phyloP scores from a whole-genome alignment of 2,797 vertebrate genomes.

The Phyllotis vaccarum region DNA sequence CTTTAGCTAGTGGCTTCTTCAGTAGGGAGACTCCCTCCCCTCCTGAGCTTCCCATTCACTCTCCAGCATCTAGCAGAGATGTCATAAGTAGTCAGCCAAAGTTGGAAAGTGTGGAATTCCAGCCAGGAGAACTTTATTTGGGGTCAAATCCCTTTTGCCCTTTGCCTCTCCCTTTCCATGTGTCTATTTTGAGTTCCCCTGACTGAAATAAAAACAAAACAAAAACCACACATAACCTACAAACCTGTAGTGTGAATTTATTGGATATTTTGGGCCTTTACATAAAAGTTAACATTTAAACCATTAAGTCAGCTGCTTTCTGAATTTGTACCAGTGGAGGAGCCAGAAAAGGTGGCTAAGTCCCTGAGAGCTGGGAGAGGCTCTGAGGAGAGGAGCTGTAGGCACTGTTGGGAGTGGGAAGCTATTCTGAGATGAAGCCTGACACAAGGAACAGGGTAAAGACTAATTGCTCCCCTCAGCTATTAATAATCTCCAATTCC shows the following conservation, averaged over 20 bases:
- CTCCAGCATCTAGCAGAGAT: background rate
- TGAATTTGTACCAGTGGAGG: background rate
- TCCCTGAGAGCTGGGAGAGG: background rate
- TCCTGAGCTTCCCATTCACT: background rate
- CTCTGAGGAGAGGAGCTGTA: background rate
- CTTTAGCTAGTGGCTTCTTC: background rate
- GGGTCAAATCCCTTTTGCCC: background rate
- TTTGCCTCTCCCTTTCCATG: background rate
- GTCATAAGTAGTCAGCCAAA: background rate
- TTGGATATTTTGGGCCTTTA: background rate
- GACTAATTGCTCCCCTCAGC: slow-evolving; percentile 16
- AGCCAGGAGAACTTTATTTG: background rate
- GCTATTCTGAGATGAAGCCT: background rate
- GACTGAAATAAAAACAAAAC: background rate
- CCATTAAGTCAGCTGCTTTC: background rate
- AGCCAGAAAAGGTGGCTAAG: background rate
- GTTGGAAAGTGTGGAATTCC: background rate
- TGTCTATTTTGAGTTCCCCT: background rate
- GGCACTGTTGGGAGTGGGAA: background rate
- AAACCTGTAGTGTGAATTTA: background rate
- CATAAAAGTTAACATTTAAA: background rate
- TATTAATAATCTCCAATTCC: slow-evolving; percentile 47
- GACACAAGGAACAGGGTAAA: slow-evolving; percentile 5
- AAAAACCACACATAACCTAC: background rate
- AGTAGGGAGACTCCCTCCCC: background rate